Evolutionary conservation across 30 jellyfish, hydroid and myxozoan genomes (phyloP).

Genomic region (Aurelia aurita): DNA sequence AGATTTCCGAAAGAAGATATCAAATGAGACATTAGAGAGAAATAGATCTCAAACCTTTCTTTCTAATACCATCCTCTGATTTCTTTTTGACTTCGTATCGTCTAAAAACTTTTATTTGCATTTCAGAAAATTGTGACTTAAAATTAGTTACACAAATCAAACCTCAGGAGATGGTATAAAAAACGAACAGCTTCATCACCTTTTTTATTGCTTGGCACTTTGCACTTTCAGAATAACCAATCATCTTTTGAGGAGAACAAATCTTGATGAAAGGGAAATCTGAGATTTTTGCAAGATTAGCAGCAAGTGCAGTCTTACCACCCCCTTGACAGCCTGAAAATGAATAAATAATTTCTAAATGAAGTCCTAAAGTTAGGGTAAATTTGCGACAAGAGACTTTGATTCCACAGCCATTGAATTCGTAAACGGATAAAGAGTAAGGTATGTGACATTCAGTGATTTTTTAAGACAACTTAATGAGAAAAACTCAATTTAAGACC

Average conservation of each 20-base stretch:
- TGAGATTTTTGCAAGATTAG: constrained; percentile 89
- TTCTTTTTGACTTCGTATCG: too few species aligned
- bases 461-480: too few species aligned
- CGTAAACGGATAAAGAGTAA: too few species aligned
- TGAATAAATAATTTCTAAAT: background rate
- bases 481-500: background rate
- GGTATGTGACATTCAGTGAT: too few species aligned
- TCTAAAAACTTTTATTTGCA: too few species aligned
- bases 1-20: too few species aligned
- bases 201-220: constrained; percentile 96
- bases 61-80: too few species aligned
- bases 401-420: too few species aligned
- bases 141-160: too few species aligned
- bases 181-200: background rate
- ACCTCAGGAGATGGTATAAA: background rate
- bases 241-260: constrained; percentile 98
- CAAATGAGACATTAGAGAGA: too few species aligned
- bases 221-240: constrained; percentile 96
- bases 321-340: constrained; percentile 80
- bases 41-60: too few species aligned
- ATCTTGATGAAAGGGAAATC: constrained; percentile 95
- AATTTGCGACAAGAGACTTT: background rate
- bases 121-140: too few species aligned
- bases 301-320: constrained; percentile 99
- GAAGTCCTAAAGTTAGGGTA: background rate